phyloP scores from a whole-genome alignment of 2,113 vertebrate genomes.

The Pedetes capensis region DNA sequence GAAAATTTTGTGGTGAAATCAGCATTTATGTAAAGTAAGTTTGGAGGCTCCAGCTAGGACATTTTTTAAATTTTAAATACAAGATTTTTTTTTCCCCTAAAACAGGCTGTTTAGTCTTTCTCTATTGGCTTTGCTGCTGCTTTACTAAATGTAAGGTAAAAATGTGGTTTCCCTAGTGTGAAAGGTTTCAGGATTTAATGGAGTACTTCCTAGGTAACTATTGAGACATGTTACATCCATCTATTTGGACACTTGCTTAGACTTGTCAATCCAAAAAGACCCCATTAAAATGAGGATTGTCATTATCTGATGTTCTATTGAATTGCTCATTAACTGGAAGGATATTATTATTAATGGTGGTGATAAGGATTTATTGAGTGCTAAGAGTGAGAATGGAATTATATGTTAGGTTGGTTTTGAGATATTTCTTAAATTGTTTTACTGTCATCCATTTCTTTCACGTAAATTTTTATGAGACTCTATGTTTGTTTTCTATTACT shows the following conservation, averaged over 20 bases:
- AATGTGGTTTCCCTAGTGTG: conserved; percentile 12
- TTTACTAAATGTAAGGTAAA: conserved; percentile 15
- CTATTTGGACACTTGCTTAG: background rate
- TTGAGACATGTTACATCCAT: background rate
- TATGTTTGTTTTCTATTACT: conserved; percentile 29
- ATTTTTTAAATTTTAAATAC: conserved; percentile 47
- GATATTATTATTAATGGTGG: background rate
- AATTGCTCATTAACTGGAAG: conserved; percentile 49
- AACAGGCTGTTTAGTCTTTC: background rate
- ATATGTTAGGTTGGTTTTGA: conserved; percentile 16
- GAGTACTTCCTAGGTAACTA: background rate
- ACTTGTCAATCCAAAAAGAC: background rate
- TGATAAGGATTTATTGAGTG: conserved; percentile 46
- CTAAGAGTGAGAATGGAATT: conserved; percentile 41
- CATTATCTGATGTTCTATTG: conserved; percentile 9
- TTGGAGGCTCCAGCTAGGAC: background rate
- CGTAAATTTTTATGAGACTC: conserved; percentile 17
- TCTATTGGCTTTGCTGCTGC: background rate
- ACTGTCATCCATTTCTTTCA: background rate
- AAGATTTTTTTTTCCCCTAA: conserved; percentile 13
- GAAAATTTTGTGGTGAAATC: conserved; percentile 23
- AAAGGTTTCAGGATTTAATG: background rate
- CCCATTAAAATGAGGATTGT: conserved; percentile 10
- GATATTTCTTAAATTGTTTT: background rate
- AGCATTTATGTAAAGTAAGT: conserved; percentile 28